Evolutionary conservation across 2,113 vertebrate species (phyloP), one percentile per base, ranked within the genome.

Genomic region (Saguinus midas): DNA sequence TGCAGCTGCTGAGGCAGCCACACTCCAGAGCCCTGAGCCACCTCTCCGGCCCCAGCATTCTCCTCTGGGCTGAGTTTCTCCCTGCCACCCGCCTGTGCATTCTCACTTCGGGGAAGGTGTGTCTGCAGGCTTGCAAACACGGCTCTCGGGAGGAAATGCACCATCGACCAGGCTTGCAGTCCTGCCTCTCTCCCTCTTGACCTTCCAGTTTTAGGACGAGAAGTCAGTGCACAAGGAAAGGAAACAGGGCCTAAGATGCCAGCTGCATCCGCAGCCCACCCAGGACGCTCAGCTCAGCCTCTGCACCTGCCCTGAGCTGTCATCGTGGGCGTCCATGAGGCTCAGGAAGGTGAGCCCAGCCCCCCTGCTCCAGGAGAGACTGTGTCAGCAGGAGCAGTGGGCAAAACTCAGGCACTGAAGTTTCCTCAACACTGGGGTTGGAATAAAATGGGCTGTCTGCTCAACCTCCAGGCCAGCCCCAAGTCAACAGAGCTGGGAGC

Each of bases 261-360:
- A 1, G 50, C 3, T 0, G 6, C 29, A 37, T 6, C 32, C 16
- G 12, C 18, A 0, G 13, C 12, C 5, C 2, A 0, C 23, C 50
- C 13, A 0, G 3, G 43, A 55, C 12, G n/a, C 89, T 84, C 68
- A 3, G 43, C 37, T 10, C 10, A 8, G 50, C 55, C 17, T 48
- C 55, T 23, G 5, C n/a, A 2, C 17, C 48, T 5, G 29, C 11
- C 50, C 16, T 1, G 25, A 9, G 45, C 8, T 4, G 23, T 5
- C 35, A 3, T 2, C 1, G 0, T 0, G 7, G 5, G n/a, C 27
- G 27, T 64, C 27, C 61, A 0, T 4, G 2, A 37, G 9, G 64
- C n/a, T 50, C 29, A 1, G 1, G 6, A n/a, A 25, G n/a, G 25
- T 8, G 21, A 1, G 78, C 25, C 72, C n/a, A 27, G n/a, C 35